phyloP scores from a whole-genome alignment of 2,888 invertebrate species.

The Dicycla oo region DNA sequence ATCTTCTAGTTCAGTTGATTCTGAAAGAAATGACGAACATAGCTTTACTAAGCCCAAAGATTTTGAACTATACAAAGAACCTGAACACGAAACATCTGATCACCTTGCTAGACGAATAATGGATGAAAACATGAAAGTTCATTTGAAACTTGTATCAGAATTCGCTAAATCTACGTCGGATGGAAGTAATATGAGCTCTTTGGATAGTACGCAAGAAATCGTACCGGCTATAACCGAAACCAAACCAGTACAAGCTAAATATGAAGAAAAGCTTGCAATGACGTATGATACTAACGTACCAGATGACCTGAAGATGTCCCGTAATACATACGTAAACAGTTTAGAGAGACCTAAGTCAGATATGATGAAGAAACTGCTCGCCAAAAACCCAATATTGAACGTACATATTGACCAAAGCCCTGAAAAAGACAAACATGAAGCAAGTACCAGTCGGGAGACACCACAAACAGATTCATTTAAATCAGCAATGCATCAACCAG shows the following conservation, averaged over 20 bases:
- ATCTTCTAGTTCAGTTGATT: slow-evolving; percentile 85
- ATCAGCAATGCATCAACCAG: slow-evolving; percentile 87
- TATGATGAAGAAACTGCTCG: slow-evolving; percentile 90
- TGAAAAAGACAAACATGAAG: slow-evolving; percentile 75
- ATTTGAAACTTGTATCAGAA: slow-evolving; percentile 87
- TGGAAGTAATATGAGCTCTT: slow-evolving; percentile 84
- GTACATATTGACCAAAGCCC: slow-evolving; percentile 83
- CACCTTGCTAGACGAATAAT: slow-evolving; percentile 86
- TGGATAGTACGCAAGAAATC: slow-evolving; percentile 81
- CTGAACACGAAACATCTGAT: slow-evolving; percentile 84
- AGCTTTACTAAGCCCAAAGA: slow-evolving; percentile 75
- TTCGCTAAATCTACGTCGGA: slow-evolving; percentile 88
- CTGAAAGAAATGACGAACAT: slow-evolving; percentile 80
- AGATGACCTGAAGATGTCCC: slow-evolving; percentile 92
- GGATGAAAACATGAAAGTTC: slow-evolving; percentile 88
- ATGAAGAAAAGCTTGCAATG: slow-evolving; percentile 85
- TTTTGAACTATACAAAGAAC: slow-evolving; percentile 76
- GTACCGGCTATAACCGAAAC: slow-evolving; percentile 69
- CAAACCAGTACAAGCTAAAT: slow-evolving; percentile 78
- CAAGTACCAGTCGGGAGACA: slow-evolving; percentile 78
- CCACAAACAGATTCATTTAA: slow-evolving; percentile 84
- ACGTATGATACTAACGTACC: slow-evolving; percentile 91
- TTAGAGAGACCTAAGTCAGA: slow-evolving; percentile 92
- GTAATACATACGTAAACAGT: slow-evolving; percentile 90
- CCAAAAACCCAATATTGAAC: slow-evolving; percentile 88